phyloP scores from a whole-genome alignment of 2,113 vertebrate species.

The Coreoperca whiteheadi region DNA sequence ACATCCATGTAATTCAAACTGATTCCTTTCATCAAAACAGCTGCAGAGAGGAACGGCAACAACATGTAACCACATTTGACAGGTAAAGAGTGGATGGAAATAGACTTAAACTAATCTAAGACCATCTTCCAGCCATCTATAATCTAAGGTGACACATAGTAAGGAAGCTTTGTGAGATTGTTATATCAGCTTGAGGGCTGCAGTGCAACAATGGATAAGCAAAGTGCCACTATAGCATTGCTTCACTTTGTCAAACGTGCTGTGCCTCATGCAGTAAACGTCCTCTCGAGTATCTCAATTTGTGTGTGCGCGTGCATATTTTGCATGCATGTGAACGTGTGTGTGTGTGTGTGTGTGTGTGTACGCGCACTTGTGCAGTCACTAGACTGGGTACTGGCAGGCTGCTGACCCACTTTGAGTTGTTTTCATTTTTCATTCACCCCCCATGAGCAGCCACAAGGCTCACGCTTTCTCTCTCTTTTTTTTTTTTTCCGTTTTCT shows the following conservation, averaged over 20 bases:
- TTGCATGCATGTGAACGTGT: conserved; percentile 8
- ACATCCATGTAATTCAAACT: conserved; percentile 56
- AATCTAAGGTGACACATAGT: conserved; percentile 36
- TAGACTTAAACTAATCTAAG: conserved; percentile 34
- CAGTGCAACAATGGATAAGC: conserved; percentile 54
- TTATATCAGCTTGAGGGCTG: conserved; percentile 41
- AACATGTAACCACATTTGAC: conserved; percentile 48
- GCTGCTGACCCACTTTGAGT: conserved; percentile 75
- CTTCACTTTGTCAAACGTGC: conserved; percentile 41
- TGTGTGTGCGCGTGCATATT: conserved; percentile 10
- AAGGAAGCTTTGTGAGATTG: conserved; percentile 16
- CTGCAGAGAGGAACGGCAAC: conserved; percentile 7
- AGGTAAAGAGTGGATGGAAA: conserved; percentile 44
- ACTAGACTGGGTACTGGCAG: conserved; percentile 38
- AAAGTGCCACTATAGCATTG: conserved; percentile 44
- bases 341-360: background rate
- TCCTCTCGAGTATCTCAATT: conserved; percentile 39
- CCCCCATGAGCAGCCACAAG: conserved; percentile 35
- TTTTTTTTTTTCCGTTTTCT: conserved; percentile 9
- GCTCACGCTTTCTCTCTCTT: conserved; percentile 27
- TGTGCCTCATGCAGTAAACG: conserved; percentile 37
- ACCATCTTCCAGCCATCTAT: conserved; percentile 29
- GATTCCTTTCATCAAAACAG: conserved; percentile 53
- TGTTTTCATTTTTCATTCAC: conserved; percentile 68
- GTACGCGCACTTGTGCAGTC: conserved; percentile 27